A percentile compares a stretch with the other conserved stretches of the same genome.
Evolutionary conservation across 1,140 invertebrate genomes (phyloP).

Genomic region (Araneus ventricosus): DNA sequence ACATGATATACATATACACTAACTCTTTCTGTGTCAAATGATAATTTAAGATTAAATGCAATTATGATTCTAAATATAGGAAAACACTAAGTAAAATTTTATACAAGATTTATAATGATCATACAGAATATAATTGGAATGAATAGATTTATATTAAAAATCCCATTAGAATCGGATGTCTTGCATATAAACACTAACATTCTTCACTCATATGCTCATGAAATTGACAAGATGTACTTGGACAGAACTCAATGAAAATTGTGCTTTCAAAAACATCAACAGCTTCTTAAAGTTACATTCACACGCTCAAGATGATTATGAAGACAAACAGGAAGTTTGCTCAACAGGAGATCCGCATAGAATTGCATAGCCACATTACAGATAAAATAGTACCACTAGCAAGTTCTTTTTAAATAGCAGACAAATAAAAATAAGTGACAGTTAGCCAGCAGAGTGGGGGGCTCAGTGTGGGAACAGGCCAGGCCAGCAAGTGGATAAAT

Average conservation of each 20-base stretch:
- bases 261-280: conserved; percentile 50
- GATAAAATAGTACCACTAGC: conserved; percentile 27
- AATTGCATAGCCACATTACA: conserved; percentile 16
- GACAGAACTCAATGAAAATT: conserved; percentile 64
- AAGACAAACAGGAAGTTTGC: conserved; percentile 55
- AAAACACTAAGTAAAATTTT: conserved; percentile 22
- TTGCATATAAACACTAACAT: conserved; percentile 4
- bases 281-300: neutral
- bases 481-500: conserved; percentile 68
- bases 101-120: conserved; percentile 4
- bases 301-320: conserved; percentile 54
- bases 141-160: neutral
- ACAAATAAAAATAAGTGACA: conserved; percentile 72
- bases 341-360: conserved; percentile 43
- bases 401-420: conserved; percentile 43
- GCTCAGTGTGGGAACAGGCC: conserved; percentile 70
- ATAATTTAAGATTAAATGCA: conserved; percentile 13
- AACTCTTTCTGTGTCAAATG: neutral
- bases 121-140: conserved; percentile 1
- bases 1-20: conserved; percentile 32
- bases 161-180: neutral
- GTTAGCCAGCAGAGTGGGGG: conserved; percentile 74
- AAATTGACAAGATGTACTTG: conserved; percentile 9
- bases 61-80: neutral
- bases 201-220: neutral